Conservation (phyloP, 2,113 vertebrate genomes). For the Alligator mississippiensis region DNA sequence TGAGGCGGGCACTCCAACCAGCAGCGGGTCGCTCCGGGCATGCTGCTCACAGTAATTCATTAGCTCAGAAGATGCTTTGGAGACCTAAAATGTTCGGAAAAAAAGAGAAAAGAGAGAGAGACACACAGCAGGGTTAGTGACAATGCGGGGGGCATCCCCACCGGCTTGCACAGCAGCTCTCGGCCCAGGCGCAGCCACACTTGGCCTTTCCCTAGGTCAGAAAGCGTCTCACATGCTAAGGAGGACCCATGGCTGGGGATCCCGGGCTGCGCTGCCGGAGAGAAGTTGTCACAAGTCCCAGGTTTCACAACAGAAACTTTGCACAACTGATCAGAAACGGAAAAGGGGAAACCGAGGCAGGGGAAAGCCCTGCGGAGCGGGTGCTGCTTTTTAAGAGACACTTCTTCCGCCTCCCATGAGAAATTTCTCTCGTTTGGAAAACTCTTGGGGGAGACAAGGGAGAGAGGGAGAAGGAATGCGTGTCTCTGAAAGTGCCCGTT, state of each 20-base stretch:
- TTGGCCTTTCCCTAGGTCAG: too few species aligned
- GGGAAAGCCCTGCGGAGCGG: rapidly evolving
- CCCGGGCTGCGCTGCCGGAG: not conserved
- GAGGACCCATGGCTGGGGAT: not conserved
- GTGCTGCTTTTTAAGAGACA: not conserved
- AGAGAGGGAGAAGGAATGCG: not conserved
- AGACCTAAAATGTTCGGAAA: slow-evolving; percentile 80
- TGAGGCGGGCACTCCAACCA: slow-evolving; percentile 94
- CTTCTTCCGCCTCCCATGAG: not conserved
- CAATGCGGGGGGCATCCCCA: rapidly evolving
- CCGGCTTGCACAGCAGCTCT: not conserved
- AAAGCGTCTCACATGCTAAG: not conserved
- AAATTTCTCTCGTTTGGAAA: not conserved
- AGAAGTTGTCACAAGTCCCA: not conserved
- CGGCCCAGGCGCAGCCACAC: rapidly evolving
- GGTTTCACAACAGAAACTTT: rapidly evolving
- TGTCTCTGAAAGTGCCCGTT: rapidly evolving
- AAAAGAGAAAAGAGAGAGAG: not conserved
- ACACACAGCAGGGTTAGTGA: not conserved
- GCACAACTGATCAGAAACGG: rapidly evolving
- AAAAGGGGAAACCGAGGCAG: not conserved
- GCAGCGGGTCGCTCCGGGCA: slow-evolving; percentile 90
- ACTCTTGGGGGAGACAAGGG: not conserved
- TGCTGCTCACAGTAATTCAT: slow-evolving; percentile 98
- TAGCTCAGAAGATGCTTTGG: slow-evolving; percentile 93